Conservation (phyloP, 2,888 invertebrate genomes). For the Agrotis ipsilon region DNA sequence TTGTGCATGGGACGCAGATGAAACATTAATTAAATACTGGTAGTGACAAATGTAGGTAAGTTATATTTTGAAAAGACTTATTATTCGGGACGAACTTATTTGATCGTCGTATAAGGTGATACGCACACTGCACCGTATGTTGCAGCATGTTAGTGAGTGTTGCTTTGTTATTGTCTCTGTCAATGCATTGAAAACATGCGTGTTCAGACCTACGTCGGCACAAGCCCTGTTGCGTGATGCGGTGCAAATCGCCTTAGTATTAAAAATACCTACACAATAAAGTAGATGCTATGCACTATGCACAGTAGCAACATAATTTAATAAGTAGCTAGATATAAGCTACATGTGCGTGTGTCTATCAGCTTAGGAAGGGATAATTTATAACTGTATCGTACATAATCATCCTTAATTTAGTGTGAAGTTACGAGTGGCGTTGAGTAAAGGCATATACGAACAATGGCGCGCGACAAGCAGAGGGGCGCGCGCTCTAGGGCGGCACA, state of each 20-base stretch:
- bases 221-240: too few species aligned
- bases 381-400: slow-evolving; percentile 62
- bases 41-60: neutral
- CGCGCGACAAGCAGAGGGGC: slow-evolving; percentile 84
- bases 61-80: neutral
- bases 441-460: slow-evolving; percentile 86
- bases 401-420: slow-evolving; percentile 69
- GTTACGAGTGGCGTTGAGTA: slow-evolving; percentile 74
- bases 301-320: slow-evolving; percentile 4
- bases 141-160: too few species aligned
- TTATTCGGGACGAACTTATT: neutral
- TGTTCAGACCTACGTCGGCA: too few species aligned
- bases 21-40: neutral
- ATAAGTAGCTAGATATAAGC: neutral
- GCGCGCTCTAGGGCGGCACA: slow-evolving; percentile 81
- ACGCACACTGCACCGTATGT: too few species aligned
- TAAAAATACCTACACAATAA: too few species aligned
- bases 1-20: neutral
- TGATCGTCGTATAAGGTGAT: too few species aligned
- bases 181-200: too few species aligned
- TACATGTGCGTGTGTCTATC: slow-evolving; percentile 3
- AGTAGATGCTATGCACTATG: too few species aligned
- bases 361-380: slow-evolving; percentile 53
- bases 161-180: too few species aligned
- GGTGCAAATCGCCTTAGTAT: too few species aligned